These are phyloP conservation scores for Amblyraja radiata DNA, from an alignment of 2,797 vertebrate genomes.

Conservation along the genomic window DNA sequence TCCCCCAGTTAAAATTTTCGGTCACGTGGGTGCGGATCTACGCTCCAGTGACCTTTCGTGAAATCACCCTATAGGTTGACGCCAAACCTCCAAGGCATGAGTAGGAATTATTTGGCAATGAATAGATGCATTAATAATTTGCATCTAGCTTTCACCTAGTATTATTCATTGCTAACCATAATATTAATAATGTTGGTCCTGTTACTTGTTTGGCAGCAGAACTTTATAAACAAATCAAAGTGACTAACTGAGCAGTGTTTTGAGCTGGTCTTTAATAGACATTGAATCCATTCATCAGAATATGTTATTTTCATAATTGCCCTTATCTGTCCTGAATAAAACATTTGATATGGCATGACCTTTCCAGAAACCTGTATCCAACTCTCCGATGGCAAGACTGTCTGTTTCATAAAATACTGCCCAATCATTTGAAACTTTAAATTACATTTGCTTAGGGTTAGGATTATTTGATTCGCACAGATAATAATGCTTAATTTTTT, in stretches of 20 bases:
- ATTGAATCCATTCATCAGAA: not conserved
- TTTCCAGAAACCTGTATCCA: not conserved
- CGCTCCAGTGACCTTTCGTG: too few species aligned
- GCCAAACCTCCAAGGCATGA: not conserved
- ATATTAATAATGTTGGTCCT: not conserved
- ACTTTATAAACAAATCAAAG: not conserved
- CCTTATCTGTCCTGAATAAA: not conserved
- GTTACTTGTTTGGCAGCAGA: not conserved
- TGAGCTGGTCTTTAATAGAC: not conserved
- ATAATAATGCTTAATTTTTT: not conserved
- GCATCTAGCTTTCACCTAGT: not conserved
- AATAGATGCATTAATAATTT: not conserved
- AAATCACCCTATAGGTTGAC: too few species aligned
- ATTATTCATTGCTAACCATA: not conserved
- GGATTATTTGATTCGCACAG: not conserved
- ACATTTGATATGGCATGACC: not conserved
- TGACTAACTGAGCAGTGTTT: not conserved
- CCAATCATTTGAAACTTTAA: not conserved
- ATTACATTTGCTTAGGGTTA: not conserved
- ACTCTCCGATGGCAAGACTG: not conserved
- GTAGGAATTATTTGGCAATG: not conserved
- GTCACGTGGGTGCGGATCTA: too few species aligned
- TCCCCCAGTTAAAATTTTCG: too few species aligned
- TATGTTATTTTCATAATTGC: not conserved
- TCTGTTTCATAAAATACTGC: slow-evolving; percentile 4